Conservation (phyloP, 53 echinoderm and acorn worm genomes). For the Echinarachnius parma region DNA sequence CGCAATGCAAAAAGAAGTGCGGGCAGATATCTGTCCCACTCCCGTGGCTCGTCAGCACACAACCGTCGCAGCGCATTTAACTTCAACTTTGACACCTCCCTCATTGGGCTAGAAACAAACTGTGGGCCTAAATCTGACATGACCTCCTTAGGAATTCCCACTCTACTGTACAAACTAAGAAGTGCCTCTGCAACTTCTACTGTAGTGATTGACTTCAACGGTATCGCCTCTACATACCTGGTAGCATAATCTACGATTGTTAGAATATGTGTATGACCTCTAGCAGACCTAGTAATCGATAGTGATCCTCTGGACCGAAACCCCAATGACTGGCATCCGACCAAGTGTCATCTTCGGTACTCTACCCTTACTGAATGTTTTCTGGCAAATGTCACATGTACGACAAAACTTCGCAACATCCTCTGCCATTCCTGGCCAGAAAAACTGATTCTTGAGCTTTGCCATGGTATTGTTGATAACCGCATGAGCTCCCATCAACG, state of each 20-base stretch:
- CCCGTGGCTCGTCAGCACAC: conserved; percentile 23
- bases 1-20: conserved; percentile 28
- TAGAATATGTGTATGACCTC: conserved; percentile 47
- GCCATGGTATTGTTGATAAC: not conserved
- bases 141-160: conserved; percentile 52
- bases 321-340: conserved; percentile 44
- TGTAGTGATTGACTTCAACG: conserved; percentile 44
- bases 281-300: conserved; percentile 38
- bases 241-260: conserved; percentile 47
- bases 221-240: conserved; percentile 28
- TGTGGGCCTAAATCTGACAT: conserved; percentile 47
- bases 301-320: conserved; percentile 42
- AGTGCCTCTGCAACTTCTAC: conserved; percentile 51
- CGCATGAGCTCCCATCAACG: conserved; percentile 6
- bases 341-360: conserved; percentile 44
- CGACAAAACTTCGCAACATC: conserved; percentile 23
- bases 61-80: conserved; percentile 7
- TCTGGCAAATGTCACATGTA: conserved; percentile 24
- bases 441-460: conserved; percentile 12
- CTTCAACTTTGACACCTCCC: conserved; percentile 11
- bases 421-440: conserved; percentile 17
- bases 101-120: conserved; percentile 49
- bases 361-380: conserved; percentile 40
- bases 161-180: conserved; percentile 41
- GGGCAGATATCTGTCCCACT: conserved; percentile 32